Conservation (phyloP, 2,888 invertebrate genomes). For the Himalopsyche kuldschensis region DNA sequence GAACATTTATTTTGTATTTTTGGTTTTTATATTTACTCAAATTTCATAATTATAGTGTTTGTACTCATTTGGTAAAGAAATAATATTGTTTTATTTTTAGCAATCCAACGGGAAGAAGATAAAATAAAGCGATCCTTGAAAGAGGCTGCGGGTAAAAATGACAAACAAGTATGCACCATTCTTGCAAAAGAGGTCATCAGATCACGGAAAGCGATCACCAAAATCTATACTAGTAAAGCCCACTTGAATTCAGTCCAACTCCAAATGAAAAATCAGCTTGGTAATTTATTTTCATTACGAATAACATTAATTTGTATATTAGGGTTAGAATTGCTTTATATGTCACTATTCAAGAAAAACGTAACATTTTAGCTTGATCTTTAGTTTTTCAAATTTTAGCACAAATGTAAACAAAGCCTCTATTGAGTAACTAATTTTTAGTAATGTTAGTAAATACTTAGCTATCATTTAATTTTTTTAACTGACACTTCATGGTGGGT, state of each 20-base stretch:
- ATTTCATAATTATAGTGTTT: neutral
- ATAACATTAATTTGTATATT: neutral
- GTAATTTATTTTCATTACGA: conserved; percentile 56
- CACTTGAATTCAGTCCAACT: conserved; percentile 94
- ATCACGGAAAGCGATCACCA: conserved; percentile 84
- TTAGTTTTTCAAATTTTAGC: too few species aligned
- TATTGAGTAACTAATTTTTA: too few species aligned
- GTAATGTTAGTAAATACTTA: too few species aligned
- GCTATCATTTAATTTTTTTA: too few species aligned
- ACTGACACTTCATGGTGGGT: too few species aligned
- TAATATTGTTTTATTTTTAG: conserved; percentile 50
- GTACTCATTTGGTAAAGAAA: neutral
- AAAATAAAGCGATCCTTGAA: conserved; percentile 93
- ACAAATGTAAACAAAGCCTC: too few species aligned
- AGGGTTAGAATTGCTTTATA: neutral
- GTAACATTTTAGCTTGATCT: too few species aligned
- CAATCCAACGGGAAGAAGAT: conserved; percentile 95
- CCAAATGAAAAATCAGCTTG: conserved; percentile 97
- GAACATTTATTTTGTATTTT: neutral
- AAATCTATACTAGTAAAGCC: conserved; percentile 95
- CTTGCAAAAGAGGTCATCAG: conserved; percentile 91
- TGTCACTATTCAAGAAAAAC: too few species aligned
- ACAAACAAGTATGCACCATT: conserved; percentile 90
- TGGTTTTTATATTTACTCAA: neutral
- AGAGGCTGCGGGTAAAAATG: conserved; percentile 93